Evolutionary conservation across 2,888 invertebrate genomes (phyloP), one percentile per base, ranked within the genome.

Genomic region (Yponomeuta plumbellus): DNA sequence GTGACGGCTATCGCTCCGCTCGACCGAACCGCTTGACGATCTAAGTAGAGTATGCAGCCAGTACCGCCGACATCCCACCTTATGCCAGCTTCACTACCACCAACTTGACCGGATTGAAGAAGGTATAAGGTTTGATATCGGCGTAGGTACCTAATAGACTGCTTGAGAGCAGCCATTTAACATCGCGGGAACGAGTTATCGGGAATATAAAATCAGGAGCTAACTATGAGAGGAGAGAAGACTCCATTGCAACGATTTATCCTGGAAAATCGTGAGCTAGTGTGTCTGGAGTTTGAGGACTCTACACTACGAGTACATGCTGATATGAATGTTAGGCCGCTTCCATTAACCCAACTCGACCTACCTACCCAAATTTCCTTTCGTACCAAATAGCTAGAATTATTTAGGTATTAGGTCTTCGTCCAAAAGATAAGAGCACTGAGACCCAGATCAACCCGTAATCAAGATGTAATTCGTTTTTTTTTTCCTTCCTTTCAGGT

Each of bases 401-500:
- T 34, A 34, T 34, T 34, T 34, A 8, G 34, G 34, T 34, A 8
- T 34, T 34, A 8, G 34, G 34, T 34, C 34, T 34, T 34, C 34
- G 34, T 34, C 5, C 8, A 34, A 8, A 34, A 5, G 34, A 34
- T 34, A 34, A 26, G 5, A 34, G 34, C 8, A 34, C 34, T 34
- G 34, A 34, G 34, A 34, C 34, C 8, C 34, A 34, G 34, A 34
- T 34, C 34, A 34, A 34, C 5, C 6, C 34, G 8, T 4, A 4
- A 26, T 26, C 5, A 26, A 26, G 5, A 5, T 26, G 5, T n/a
- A n/a, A n/a, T n/a, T n/a, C n/a, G n/a, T n/a, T n/a, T 8, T 34
- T 34, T 34, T 22, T 59, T 70, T 78, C 78, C 76, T 76, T 78
- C 72, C 76, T 93, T 92, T 68, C 92, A 93, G 94, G 93, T 86